phyloP scores from a whole-genome alignment of 2,797 vertebrate genomes.

The Sylvia borin region DNA sequence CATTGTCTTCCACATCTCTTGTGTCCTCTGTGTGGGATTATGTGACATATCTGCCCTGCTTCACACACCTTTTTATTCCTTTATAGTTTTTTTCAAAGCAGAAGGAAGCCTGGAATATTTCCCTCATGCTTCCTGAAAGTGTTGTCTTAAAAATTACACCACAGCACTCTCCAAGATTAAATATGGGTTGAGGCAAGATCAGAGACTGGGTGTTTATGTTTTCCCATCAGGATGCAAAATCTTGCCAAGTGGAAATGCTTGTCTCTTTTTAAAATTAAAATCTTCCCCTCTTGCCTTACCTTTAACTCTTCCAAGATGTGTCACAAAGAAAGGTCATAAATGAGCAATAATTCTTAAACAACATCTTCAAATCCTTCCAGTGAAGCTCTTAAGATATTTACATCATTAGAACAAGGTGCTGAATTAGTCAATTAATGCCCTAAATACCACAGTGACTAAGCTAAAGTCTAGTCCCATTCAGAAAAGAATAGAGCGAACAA shows the following conservation, averaged over 20 bases:
- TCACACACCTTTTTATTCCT: neutral
- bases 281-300: neutral
- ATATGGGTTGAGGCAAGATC: conserved; percentile 1
- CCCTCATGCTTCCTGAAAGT: neutral
- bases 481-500: neutral
- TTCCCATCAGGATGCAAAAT: neutral
- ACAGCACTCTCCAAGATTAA: conserved; percentile 21
- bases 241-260: conserved; percentile 30
- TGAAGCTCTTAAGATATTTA: conserved; percentile 34
- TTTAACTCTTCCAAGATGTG: neutral
- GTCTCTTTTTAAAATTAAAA: neutral
- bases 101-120: neutral
- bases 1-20: neutral
- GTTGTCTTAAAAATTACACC: neutral
- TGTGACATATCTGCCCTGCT: neutral
- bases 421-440: conserved; percentile 29
- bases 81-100: neutral
- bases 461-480: neutral
- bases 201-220: neutral
- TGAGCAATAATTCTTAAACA: conserved; percentile 1
- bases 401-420: neutral
- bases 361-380: conserved; percentile 32
- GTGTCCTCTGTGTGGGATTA: neutral
- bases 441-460: conserved; percentile 8
- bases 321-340: neutral